Evolutionary conservation across 2,113 vertebrate species (phyloP).

Genomic region (Mesembrinibis cayennensis): DNA sequence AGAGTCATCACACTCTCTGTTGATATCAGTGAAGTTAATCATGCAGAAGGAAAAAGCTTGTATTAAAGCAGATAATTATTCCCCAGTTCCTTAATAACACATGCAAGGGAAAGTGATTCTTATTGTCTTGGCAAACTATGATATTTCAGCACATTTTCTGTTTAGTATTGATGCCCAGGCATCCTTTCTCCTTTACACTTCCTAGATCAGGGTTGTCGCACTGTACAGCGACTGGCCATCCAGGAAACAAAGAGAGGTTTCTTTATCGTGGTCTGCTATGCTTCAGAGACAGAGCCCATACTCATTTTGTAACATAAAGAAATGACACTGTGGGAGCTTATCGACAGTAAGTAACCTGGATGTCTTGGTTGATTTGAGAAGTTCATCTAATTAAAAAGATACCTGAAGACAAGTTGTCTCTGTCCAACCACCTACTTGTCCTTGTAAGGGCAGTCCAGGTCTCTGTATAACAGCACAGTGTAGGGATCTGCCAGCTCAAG

Average conservation of each 20-base stretch:
- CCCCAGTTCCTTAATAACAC: constrained; percentile 29
- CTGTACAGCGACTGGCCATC: background rate
- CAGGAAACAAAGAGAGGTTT: background rate
- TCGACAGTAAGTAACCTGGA: background rate
- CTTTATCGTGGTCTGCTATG: background rate
- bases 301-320: background rate
- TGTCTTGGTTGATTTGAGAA: background rate
- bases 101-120: constrained; percentile 29
- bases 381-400: background rate
- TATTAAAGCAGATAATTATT: constrained; percentile 60
- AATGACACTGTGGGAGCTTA: background rate
- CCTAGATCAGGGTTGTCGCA: background rate
- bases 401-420: background rate
- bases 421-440: background rate
- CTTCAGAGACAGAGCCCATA: background rate
- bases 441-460: background rate
- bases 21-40: constrained; percentile 55
- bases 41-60: constrained; percentile 36
- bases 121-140: constrained; percentile 9
- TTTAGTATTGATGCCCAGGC: background rate
- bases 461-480: background rate
- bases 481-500: background rate
- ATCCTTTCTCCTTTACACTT: background rate
- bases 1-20: constrained; percentile 41
- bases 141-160: background rate